Evolutionary conservation across 2,113 vertebrate genomes (phyloP).

Genomic region (Spea multiplicata): DNA sequence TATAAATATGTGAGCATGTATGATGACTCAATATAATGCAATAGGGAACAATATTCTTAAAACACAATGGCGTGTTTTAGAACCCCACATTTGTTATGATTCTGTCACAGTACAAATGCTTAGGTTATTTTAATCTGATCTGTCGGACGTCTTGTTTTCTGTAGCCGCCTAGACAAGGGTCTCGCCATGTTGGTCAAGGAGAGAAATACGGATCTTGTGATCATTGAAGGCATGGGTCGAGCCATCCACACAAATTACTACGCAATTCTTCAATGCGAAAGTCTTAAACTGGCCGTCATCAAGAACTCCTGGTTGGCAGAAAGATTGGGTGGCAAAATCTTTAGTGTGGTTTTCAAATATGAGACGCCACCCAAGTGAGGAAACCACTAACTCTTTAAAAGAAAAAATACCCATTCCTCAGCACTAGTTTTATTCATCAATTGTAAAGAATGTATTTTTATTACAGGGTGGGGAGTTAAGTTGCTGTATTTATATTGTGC

Average conservation of each 20-base stretch:
- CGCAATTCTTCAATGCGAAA: conserved; percentile 84
- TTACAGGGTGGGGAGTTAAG: conserved; percentile 54
- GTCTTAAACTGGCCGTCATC: conserved; percentile 94
- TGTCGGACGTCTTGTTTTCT: neutral
- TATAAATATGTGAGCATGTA: no score
- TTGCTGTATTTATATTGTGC: conserved; percentile 61
- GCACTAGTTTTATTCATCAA: conserved; percentile 59
- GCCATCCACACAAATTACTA: conserved; percentile 97
- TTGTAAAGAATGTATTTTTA: conserved; percentile 63
- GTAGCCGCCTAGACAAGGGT: conserved; percentile 89
- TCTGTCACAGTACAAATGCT: no score
- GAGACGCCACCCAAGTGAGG: conserved; percentile 76
- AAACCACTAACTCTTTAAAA: neutral
- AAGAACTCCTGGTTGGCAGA: conserved; percentile 98
- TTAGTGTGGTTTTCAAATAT: conserved; percentile 97
- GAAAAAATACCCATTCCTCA: conserved; percentile 49
- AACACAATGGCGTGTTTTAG: no score
- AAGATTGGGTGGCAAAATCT: conserved; percentile 89
- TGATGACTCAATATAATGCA: no score
- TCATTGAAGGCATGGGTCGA: conserved; percentile 97
- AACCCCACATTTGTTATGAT: no score
- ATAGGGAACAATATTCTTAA: no score
- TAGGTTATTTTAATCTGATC: no score
- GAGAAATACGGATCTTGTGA: conserved; percentile 84
- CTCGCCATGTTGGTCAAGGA: conserved; percentile 83